Percentiles rank a stretch among this genome's conserved stretches.
phyloP scores from a whole-genome alignment of 1,140 invertebrate species.

The Drosophila ambigua region DNA sequence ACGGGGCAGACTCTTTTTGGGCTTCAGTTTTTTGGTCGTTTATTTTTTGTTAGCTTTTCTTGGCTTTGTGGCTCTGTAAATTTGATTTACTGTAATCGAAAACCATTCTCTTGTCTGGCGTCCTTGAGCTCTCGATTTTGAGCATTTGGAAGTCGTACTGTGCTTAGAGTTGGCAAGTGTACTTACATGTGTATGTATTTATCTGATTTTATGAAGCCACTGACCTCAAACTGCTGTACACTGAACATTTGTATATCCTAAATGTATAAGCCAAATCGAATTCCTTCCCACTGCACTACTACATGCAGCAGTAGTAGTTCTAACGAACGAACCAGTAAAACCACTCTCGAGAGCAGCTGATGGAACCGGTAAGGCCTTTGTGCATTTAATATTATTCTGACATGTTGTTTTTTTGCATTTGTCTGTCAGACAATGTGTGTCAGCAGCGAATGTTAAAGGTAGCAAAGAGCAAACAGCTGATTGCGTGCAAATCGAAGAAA shows the following conservation, averaged over 20 bases:
- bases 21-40: conserved; percentile 36
- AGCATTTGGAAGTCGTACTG: conserved; percentile 13
- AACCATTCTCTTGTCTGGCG: conserved; percentile 40
- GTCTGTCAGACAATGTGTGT: conserved; percentile 38
- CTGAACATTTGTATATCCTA: too few relatives aligned
- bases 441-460: conserved; percentile 17
- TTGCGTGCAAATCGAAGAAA: conserved; percentile 6
- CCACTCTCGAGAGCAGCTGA: conserved; percentile 23
- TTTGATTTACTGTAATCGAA: conserved; percentile 68
- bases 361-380: conserved; percentile 42
- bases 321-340: conserved; percentile 3
- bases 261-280: too few relatives aligned
- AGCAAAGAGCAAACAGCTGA: conserved; percentile 30
- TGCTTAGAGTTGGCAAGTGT: conserved; percentile 14
- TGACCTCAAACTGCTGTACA: too few relatives aligned
- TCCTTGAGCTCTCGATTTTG: conserved; percentile 37
- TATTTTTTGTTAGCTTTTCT: conserved; percentile 8
- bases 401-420: conserved; percentile 10
- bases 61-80: conserved; percentile 42
- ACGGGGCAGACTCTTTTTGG: conserved; percentile 45
- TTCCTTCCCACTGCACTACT: too few relatives aligned
- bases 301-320: too few relatives aligned
- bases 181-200: too few relatives aligned
- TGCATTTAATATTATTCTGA: conserved; percentile 28
- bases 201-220: too few relatives aligned